Evolutionary conservation across 1,140 invertebrate genomes (phyloP), one percentile per base, ranked within the genome.

Genomic region (Tribolium madens): DNA sequence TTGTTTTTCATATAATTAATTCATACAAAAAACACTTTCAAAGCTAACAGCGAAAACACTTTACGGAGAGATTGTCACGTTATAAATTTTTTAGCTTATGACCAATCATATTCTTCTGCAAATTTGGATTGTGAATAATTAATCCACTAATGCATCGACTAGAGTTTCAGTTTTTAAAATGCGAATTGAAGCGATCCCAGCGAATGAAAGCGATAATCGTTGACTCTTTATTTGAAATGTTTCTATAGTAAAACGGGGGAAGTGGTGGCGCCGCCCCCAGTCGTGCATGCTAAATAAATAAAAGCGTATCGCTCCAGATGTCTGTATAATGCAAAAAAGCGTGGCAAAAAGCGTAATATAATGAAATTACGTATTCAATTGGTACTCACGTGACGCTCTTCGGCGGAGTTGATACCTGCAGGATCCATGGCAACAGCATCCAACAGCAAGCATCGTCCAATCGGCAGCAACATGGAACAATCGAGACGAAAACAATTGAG

Each of bases 311-410:
- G 52, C 10, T 57, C 52, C 5, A 5, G 52, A 57, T 21, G 17
- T 57, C 21, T 71, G 68, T 26, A 71, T 47, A 48, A 71, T 71
- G 52, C 12, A 68, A 47, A 68, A 48, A 77, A 48, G 15, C 52
- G 14, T 5, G 52, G 26, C 21, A 79, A 75, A 48, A 79, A 69
- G 72, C 17, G 68, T 50, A 78, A 79, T 68, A 47, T 81, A 80
- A 80, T 78, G 76, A 79, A 80, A 81, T 81, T 80, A 80, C 76
- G 73, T 77, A 81, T 80, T 78, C 73, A 80, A 80, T 80, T 71
- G 75, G 76, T 81, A 85, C 84, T 85, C 79, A 85, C 84, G 81
- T 85, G 84, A 81, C 84, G 81, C 71, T 85, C 84, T 80, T 85
- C 84, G 2, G 84, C 81, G 9, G 84, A 84, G 76, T 84, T 85